Conservation (phyloP, 2,888 invertebrate species). For the Ennomos quercinarius region DNA sequence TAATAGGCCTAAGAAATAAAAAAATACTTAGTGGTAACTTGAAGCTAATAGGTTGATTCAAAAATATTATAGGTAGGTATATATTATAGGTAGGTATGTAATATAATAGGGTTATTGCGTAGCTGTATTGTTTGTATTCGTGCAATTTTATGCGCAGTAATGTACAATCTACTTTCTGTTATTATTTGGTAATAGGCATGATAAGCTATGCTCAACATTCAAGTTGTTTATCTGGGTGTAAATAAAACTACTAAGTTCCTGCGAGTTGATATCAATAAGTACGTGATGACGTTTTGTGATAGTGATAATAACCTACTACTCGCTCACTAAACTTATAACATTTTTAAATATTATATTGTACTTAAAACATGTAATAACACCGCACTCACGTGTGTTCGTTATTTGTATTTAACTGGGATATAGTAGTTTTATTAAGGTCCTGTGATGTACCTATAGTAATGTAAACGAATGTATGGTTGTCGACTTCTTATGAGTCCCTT, state of each 20-base stretch:
- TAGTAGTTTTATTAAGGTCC: constrained; percentile 8
- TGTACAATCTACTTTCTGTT: too few species aligned
- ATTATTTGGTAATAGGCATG: constrained; percentile 44
- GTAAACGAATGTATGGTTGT: constrained; percentile 73
- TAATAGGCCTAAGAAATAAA: constrained; percentile 70
- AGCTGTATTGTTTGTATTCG: constrained; percentile 5
- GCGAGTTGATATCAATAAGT: too few species aligned
- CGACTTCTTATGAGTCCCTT: constrained; percentile 77
- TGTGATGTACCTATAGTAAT: constrained; percentile 37
- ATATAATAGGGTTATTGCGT: constrained; percentile 13
- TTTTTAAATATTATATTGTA: too few species aligned
- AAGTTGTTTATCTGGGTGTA: constrained; percentile 12
- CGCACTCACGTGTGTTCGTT: too few species aligned
- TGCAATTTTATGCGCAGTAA: too few species aligned
- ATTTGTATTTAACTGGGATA: too few species aligned
- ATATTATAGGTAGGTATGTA: too few species aligned
- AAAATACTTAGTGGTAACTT: constrained; percentile 44
- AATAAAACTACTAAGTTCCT: constrained; percentile 7
- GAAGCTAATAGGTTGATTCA: constrained; percentile 43
- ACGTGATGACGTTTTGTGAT: too few species aligned
- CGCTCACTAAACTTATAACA: too few species aligned
- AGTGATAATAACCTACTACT: too few species aligned
- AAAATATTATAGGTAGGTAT: constrained; percentile 32
- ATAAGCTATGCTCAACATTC: constrained; percentile 67
- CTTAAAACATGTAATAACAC: too few species aligned